phyloP scores from a whole-genome alignment of 2,113 vertebrate species.

The Bubo scandiacus region DNA sequence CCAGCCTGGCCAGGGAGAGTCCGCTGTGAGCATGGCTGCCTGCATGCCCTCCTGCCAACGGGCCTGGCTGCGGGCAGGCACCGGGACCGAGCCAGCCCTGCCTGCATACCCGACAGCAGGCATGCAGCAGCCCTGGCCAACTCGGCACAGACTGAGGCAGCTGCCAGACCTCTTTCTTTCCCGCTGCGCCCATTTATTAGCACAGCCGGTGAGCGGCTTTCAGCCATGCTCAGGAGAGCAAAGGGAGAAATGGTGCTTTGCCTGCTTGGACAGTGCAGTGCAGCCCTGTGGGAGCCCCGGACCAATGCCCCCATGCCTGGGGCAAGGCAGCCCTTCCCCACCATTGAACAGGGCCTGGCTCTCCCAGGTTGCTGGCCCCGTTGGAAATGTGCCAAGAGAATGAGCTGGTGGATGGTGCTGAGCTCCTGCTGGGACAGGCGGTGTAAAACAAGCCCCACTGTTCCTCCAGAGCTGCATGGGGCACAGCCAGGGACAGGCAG shows the following conservation, averaged over 20 bases:
- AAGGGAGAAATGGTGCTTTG: not conserved
- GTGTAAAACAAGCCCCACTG: not conserved
- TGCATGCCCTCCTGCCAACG: rapidly evolving
- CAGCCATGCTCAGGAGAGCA: not conserved
- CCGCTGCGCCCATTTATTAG: not conserved
- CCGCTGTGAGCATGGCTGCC: not conserved
- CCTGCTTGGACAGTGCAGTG: rapidly evolving
- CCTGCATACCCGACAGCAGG: not conserved
- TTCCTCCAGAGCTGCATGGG: not conserved
- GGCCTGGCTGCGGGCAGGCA: not conserved
- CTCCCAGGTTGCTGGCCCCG: rapidly evolving
- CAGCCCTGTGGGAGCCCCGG: not conserved
- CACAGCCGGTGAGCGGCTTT: not conserved
- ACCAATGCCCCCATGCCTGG: rapidly evolving
- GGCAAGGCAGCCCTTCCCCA: not conserved
- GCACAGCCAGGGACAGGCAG: not conserved
- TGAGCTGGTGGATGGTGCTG: not conserved
- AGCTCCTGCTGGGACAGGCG: not conserved
- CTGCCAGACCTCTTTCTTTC: constrained; percentile 29
- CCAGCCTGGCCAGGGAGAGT: not conserved
- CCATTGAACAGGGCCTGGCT: not conserved
- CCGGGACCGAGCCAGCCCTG: not conserved
- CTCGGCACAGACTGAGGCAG: not conserved
- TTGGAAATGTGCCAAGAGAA: not conserved
- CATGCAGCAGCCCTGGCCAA: not conserved